These are phyloP conservation scores for Calephelis virginiensis DNA, from an alignment of 1,140 invertebrate species.

Conservation along the genomic window DNA sequence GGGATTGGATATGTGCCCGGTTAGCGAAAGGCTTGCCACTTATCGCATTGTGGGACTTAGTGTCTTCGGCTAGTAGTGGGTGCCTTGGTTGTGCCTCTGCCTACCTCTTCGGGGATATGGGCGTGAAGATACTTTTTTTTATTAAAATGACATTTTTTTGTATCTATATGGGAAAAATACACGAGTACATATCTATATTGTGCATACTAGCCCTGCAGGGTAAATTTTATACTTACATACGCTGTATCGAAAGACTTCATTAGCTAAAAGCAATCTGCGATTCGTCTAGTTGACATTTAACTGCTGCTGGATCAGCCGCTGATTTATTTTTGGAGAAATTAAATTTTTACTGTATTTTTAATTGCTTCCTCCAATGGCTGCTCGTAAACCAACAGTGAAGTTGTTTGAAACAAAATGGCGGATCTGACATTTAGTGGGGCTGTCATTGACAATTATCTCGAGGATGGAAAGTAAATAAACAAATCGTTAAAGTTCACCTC, in stretches of 20 bases:
- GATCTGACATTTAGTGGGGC: constrained; percentile 30
- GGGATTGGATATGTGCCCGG: too few species aligned
- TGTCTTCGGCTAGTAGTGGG: too few species aligned
- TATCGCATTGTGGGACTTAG: too few species aligned
- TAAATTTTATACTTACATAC: not conserved
- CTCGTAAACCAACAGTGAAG: constrained; percentile 41
- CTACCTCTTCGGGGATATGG: too few species aligned
- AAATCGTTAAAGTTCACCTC: constrained; percentile 22
- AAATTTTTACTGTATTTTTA: constrained; percentile 52
- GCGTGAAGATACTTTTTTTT: too few species aligned
- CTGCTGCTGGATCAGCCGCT: constrained; percentile 29
- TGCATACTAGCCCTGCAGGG: too few species aligned
- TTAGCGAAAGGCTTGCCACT: too few species aligned
- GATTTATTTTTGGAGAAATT: constrained; percentile 52
- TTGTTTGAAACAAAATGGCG: constrained; percentile 30
- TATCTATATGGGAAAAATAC: too few species aligned
- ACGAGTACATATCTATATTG: too few species aligned
- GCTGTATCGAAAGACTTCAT: constrained; percentile 6
- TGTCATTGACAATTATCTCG: constrained; percentile 33
- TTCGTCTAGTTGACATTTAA: constrained; percentile 31
- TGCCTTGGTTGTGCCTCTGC: too few species aligned
- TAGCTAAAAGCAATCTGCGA: constrained; percentile 18
- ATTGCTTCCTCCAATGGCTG: constrained; percentile 51
- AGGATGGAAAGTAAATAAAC: constrained; percentile 33
- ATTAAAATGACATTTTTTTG: too few species aligned